Evolutionary conservation across 1,140 invertebrate species (phyloP).

Genomic region (Monochamus saltuarius): DNA sequence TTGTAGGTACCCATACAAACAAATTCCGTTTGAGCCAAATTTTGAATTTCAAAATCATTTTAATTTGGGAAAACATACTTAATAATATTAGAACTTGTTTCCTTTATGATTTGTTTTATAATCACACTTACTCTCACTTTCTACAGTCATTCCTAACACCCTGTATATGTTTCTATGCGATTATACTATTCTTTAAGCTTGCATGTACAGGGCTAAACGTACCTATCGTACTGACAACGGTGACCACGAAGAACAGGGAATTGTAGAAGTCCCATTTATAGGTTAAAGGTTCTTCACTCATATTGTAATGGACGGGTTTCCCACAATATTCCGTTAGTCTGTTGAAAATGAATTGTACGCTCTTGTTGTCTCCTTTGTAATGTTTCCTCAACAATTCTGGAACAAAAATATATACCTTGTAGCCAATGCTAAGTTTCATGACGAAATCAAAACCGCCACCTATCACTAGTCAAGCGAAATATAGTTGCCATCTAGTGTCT

Average conservation of each 20-base stretch:
- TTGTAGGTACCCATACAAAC: no score
- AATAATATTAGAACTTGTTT: no score
- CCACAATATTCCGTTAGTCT: conserved; percentile 69
- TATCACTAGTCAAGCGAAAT: not conserved
- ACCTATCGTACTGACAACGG: conserved; percentile 94
- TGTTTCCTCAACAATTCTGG: conserved; percentile 49
- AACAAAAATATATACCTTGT: conserved; percentile 10
- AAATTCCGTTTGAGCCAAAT: no score
- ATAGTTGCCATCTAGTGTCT: not conserved
- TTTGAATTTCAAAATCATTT: no score
- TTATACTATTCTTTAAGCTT: conserved; percentile 1
- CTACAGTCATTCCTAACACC: not conserved
- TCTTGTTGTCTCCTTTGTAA: conserved; percentile 55
- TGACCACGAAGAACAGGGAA: conserved; percentile 92
- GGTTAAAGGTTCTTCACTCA: conserved; percentile 58
- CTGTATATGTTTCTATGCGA: not conserved
- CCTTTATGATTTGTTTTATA: no score
- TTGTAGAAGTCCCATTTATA: conserved; percentile 95
- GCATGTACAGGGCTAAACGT: conserved; percentile 42
- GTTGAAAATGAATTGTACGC: conserved; percentile 61
- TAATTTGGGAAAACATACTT: no score
- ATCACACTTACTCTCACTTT: no score
- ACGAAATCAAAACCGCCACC: not conserved
- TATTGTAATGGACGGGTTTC: conserved; percentile 64
- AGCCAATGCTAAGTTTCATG: not conserved